These are phyloP conservation scores for Gastrophysa polygoni DNA, from an alignment of 2,888 invertebrate species.

Conservation along the genomic window DNA sequence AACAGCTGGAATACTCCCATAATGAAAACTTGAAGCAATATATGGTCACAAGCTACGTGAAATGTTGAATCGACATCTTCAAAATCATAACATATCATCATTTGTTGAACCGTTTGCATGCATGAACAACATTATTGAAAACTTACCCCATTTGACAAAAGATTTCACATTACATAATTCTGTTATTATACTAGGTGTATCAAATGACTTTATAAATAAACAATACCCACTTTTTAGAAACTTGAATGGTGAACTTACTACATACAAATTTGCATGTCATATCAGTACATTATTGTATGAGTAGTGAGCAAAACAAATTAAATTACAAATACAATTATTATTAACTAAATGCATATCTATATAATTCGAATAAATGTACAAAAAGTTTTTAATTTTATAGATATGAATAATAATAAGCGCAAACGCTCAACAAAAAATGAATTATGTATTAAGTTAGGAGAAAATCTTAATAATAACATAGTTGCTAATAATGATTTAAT, in stretches of 20 bases:
- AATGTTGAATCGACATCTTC: constrained; percentile 9
- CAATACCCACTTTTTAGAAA: no score
- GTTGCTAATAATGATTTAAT: constrained; percentile 5
- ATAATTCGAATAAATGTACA: constrained; percentile 12
- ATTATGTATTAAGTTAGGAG: constrained; percentile 5
- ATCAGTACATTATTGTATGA: constrained; percentile 4
- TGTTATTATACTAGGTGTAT: constrained; percentile 15
- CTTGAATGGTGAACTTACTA: constrained; percentile 4
- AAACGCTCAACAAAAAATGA: constrained; percentile 5
- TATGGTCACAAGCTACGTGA: constrained; percentile 12
- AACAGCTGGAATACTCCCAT: no score
- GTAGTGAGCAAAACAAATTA: neutral
- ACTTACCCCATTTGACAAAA: constrained; percentile 10
- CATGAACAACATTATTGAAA: constrained; percentile 12
- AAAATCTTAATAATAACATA: constrained; percentile 5
- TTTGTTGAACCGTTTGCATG: neutral
- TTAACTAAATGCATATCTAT: constrained; percentile 9
- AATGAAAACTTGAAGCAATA: no score
- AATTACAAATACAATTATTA: neutral
- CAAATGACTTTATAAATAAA: constrained; percentile 8
- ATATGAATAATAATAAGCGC: constrained; percentile 8
- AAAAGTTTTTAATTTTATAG: constrained; percentile 8
- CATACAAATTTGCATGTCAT: constrained; percentile 7
- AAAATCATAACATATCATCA: neutral
- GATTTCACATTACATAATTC: constrained; percentile 15